A percentile compares a stretch with the other conserved stretches of the same genome.
Conservation (phyloP, 2,888 invertebrate genomes). For the Endotricha flammealis region DNA sequence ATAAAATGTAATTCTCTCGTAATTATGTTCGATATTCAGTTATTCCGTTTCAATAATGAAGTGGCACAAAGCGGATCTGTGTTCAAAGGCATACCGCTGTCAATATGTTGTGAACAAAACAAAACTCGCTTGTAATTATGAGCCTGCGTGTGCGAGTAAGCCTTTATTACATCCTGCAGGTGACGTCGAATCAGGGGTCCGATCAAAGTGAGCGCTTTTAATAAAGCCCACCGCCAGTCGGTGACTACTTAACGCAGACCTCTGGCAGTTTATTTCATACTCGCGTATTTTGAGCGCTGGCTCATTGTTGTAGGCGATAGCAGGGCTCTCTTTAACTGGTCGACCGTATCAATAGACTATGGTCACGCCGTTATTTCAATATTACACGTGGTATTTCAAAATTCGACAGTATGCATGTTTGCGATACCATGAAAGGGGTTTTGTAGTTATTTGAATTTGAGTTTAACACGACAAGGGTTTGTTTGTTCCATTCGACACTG, state of each 20-base stretch:
- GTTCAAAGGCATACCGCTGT: constrained; percentile 59
- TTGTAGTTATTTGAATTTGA: background rate
- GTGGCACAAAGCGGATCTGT: constrained; percentile 46
- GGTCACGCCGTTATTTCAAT: constrained; percentile 24
- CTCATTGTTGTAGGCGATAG: constrained; percentile 4
- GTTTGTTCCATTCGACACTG: background rate
- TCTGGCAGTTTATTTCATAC: constrained; percentile 7
- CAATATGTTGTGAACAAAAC: constrained; percentile 51
- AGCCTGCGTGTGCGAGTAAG: constrained; percentile 44
- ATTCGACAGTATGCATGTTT: constrained; percentile 2
- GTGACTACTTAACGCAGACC: constrained; percentile 25
- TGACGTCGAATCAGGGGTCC: constrained; percentile 58
- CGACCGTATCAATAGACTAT: constrained; percentile 21
- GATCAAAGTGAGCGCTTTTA: constrained; percentile 74
- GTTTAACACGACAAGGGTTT: background rate
- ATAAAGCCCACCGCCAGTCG: constrained; percentile 48
- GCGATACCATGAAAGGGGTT: constrained; percentile 1
- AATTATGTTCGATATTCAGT: constrained; percentile 32
- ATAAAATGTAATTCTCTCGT: constrained; percentile 27
- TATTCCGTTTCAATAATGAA: constrained; percentile 45
- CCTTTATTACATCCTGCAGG: constrained; percentile 68
- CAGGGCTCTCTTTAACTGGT: constrained; percentile 20
- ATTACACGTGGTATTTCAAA: constrained; percentile 10
- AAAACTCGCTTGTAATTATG: constrained; percentile 55
- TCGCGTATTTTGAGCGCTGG: constrained; percentile 17